phyloP scores from a whole-genome alignment of 2,888 invertebrate genomes.

The Thymelicus sylvestris region DNA sequence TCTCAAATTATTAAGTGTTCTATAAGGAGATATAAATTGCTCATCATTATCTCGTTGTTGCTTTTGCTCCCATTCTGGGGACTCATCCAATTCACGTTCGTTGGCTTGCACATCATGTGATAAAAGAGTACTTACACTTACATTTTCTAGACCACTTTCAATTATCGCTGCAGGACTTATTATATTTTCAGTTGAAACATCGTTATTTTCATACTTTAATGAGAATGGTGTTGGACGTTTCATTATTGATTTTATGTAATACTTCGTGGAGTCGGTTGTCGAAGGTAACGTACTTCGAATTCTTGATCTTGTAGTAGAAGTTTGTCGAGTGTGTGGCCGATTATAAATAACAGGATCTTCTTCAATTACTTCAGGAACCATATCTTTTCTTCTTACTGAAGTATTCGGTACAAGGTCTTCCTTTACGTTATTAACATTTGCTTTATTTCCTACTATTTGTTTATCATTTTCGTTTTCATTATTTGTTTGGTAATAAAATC shows the following conservation, averaged over 20 bases:
- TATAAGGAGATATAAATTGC: slow-evolving; percentile 80
- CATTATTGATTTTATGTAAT: slow-evolving; percentile 66
- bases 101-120: slow-evolving; percentile 42
- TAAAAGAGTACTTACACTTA: slow-evolving; percentile 36
- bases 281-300: slow-evolving; percentile 48
- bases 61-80: slow-evolving; percentile 40
- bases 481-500: slow-evolving; percentile 57
- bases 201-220: slow-evolving; percentile 47
- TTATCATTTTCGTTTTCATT: slow-evolving; percentile 52
- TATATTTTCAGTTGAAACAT: slow-evolving; percentile 59
- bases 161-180: slow-evolving; percentile 57
- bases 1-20: slow-evolving; percentile 48
- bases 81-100: slow-evolving; percentile 46
- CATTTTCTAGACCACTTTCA: slow-evolving; percentile 56
- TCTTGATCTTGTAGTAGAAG: slow-evolving; percentile 48
- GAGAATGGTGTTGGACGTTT: slow-evolving; percentile 65
- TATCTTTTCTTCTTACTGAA: slow-evolving; percentile 57
- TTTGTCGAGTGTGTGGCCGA: slow-evolving; percentile 47
- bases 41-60: slow-evolving; percentile 59
- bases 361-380: slow-evolving; percentile 50
- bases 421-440: slow-evolving; percentile 44
- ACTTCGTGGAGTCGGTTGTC: slow-evolving; percentile 57
- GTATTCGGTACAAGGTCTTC: slow-evolving; percentile 51
- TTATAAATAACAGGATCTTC: slow-evolving; percentile 59
- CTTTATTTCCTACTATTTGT: slow-evolving; percentile 43